Evolutionary conservation across 2,113 vertebrate genomes (phyloP).

Genomic region (chimpanzee (Pan troglodytes)): NHGRI_mPanTro3-v2.1_pri NC_072404.2:143858001-143858500

Average conservation of each 20-base stretch:
- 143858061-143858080: not conserved
- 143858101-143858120: conserved; percentile 13
- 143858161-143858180: not conserved
- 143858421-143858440: not conserved
- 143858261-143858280: not conserved
- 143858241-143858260: not conserved
- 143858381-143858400: not conserved
- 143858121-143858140: not conserved
- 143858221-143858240: not conserved
- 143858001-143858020: not conserved
- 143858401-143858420: not conserved
- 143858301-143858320: not conserved
- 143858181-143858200: not conserved
- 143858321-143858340: not conserved
- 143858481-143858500: not conserved
- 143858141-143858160: not conserved
- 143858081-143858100: not conserved
- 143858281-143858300: not conserved
- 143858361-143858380: not conserved
- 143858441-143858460: not conserved
- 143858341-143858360: not conserved
- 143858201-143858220: not conserved
- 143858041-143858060: conserved; percentile 5
- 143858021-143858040: not conserved
- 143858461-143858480: not conserved